A percentile compares a stretch with the other conserved stretches of the same genome.
These are phyloP conservation scores for Prosopocoilus inquinatus DNA, from an alignment of 2,888 invertebrate genomes.

Conservation along the genomic window DNA sequence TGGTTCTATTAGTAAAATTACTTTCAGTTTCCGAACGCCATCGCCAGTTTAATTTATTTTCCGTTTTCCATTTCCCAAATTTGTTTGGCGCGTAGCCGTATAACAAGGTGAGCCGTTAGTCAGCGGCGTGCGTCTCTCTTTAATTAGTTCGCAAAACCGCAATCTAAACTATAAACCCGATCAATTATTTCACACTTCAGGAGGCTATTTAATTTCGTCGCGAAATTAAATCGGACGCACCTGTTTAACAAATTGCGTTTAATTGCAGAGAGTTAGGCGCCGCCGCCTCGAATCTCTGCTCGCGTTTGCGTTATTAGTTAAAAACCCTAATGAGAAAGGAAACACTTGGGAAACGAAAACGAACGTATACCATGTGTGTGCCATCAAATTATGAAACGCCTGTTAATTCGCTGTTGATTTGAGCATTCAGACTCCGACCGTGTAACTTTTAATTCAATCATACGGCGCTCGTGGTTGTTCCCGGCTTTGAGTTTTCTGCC, in stretches of 20 bases:
- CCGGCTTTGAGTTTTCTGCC: slow-evolving; percentile 26
- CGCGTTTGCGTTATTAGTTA: slow-evolving; percentile 30
- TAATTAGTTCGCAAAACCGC: slow-evolving; percentile 27
- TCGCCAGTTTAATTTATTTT: too few species aligned
- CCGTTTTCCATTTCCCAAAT: too few species aligned
- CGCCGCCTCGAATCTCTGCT: slow-evolving; percentile 1
- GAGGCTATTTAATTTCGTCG: slow-evolving; percentile 24
- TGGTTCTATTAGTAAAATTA: too few species aligned
- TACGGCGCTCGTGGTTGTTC: slow-evolving; percentile 19
- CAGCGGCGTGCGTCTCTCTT: slow-evolving; percentile 17
- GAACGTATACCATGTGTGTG: slow-evolving; percentile 26
- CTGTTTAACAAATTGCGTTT: slow-evolving; percentile 33
- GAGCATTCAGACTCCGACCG: slow-evolving; percentile 41
- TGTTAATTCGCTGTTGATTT: slow-evolving; percentile 46
- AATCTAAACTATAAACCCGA: slow-evolving; percentile 28
- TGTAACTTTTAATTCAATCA: slow-evolving; percentile 45
- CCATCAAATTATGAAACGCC: slow-evolving; percentile 44
- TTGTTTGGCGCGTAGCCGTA: too few species aligned
- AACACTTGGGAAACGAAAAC: slow-evolving; percentile 36
- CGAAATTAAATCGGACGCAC: slow-evolving; percentile 25
- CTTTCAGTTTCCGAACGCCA: too few species aligned
- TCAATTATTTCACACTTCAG: slow-evolving; percentile 31
- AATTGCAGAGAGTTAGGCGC: slow-evolving; percentile 28
- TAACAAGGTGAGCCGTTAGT: not conserved
- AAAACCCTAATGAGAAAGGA: slow-evolving; percentile 36